Evolutionary conservation across 1,140 invertebrate genomes (phyloP).

Genomic region (Globodera rostochiensis): DNA sequence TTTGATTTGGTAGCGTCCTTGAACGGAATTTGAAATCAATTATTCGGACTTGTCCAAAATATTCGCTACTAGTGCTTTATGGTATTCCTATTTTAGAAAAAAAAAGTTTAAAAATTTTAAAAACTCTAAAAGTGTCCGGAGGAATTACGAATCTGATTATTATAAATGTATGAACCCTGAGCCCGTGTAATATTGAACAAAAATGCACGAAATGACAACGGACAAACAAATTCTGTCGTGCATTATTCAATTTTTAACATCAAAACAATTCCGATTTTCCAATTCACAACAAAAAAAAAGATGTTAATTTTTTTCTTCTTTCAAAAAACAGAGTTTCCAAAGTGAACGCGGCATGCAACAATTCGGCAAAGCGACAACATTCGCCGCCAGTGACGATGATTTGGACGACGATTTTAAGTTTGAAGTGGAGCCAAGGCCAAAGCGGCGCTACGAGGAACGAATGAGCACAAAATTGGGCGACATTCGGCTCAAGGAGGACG

Average conservation of each 20-base stretch:
- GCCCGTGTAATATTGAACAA: no score
- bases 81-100: no score
- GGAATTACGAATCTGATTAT: background rate
- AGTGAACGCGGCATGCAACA: background rate
- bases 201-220: no score
- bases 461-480: background rate
- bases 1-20: no score
- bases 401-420: background rate
- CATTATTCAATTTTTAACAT: background rate
- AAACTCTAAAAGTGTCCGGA: no score
- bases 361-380: no score
- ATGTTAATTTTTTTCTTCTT: background rate
- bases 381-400: background rate
- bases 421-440: background rate
- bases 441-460: background rate
- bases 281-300: no score
- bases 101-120: no score
- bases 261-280: background rate
- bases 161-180: background rate
- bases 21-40: no score
- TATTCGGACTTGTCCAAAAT: no score
- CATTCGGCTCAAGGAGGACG: background rate
- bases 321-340: background rate
- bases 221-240: no score
- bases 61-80: no score